A percentile compares a stretch with the other conserved stretches of the same genome.
phyloP scores from a whole-genome alignment of 64 coral and sea anemone genomes.

The Actinia tenebrosa region DNA sequence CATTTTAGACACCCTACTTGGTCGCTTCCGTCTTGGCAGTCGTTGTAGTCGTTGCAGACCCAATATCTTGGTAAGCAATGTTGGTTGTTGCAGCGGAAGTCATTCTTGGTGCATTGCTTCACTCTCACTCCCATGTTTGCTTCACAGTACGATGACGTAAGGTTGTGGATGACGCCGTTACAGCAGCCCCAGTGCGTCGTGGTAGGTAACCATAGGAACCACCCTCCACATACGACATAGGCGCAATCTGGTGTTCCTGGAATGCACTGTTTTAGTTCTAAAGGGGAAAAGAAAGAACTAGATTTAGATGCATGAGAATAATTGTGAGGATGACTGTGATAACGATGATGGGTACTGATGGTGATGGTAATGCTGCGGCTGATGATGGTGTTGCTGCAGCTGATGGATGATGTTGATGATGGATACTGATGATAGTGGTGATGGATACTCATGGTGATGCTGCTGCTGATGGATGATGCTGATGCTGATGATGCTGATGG shows the following conservation, averaged over 20 bases:
- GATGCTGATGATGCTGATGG: not conserved
- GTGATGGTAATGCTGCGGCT: not conserved
- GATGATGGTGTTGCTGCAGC: not conserved
- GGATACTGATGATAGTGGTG: not conserved
- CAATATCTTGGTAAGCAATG: conserved; percentile 40
- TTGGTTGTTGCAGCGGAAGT: conserved; percentile 32
- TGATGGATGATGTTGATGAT: not conserved
- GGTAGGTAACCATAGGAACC: not conserved
- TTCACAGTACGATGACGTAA: conserved; percentile 24
- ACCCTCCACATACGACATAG: not conserved
- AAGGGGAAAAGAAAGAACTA: not conserved
- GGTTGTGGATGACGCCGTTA: conserved; percentile 30
- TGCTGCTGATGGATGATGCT: too few relatives aligned
- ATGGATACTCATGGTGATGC: not conserved
- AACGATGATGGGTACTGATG: not conserved
- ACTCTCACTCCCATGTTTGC: not conserved
- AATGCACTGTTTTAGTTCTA: conserved; percentile 3
- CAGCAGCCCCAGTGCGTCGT: conserved; percentile 56
- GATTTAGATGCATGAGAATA: not conserved
- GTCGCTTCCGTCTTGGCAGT: conserved; percentile 64
- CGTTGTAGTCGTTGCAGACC: conserved; percentile 44
- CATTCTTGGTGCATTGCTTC: not conserved
- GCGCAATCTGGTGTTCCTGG: conserved; percentile 29
- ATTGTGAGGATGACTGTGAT: not conserved
- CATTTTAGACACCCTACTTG: conserved; percentile 32